Evolutionary conservation across 2,888 invertebrate species (phyloP).

Genomic region (Ornithoptera priamus): DNA sequence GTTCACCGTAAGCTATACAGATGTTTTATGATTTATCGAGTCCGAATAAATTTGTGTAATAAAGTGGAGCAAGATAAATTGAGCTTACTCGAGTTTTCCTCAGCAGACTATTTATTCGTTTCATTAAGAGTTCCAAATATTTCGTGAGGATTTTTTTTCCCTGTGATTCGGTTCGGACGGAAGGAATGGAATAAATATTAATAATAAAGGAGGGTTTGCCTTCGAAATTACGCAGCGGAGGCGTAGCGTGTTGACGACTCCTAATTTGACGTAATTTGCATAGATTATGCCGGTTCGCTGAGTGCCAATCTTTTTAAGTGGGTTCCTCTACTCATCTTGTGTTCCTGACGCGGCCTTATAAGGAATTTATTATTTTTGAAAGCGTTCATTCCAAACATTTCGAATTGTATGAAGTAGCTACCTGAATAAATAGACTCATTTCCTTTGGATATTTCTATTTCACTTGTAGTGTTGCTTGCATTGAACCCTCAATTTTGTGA

Average conservation of each 20-base stretch:
- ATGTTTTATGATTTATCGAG: constrained; percentile 29
- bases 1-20: constrained; percentile 14
- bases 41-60: constrained; percentile 29
- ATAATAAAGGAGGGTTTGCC: constrained; percentile 79
- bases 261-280: constrained; percentile 80
- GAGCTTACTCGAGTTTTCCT: constrained; percentile 26
- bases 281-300: constrained; percentile 79
- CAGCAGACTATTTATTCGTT: constrained; percentile 58
- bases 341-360: constrained; percentile 66
- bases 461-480: no score
- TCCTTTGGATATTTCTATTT: no score
- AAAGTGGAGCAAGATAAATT: constrained; percentile 28
- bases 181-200: constrained; percentile 77
- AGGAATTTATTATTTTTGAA: constrained; percentile 70
- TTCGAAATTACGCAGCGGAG: constrained; percentile 70
- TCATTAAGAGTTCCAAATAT: constrained; percentile 64
- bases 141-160: constrained; percentile 61
- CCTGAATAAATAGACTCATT: no score
- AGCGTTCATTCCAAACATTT: constrained; percentile 35
- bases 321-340: constrained; percentile 75
- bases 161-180: constrained; percentile 57
- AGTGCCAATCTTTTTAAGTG: constrained; percentile 81
- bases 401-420: not conserved
- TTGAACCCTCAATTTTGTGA: no score
- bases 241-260: constrained; percentile 75